These are phyloP conservation scores for Horisme vitalbata DNA, from an alignment of 2,888 invertebrate species.

Conservation along the genomic window DNA sequence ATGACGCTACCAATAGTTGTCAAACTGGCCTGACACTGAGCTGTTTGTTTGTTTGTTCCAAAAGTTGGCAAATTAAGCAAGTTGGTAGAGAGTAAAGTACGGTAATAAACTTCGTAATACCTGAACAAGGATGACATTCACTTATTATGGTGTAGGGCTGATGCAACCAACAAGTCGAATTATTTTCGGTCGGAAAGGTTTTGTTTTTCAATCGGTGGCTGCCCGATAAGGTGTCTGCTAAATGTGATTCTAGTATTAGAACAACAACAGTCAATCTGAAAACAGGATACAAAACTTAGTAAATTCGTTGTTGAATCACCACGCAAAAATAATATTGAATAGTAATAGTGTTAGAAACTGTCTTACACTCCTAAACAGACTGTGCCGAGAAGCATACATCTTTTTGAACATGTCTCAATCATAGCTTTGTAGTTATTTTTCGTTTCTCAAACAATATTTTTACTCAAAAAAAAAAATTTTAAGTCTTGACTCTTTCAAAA, in stretches of 20 bases:
- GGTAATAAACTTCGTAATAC: slow-evolving; percentile 50
- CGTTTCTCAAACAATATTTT: too few relatives aligned
- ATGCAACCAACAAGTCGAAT: slow-evolving; percentile 89
- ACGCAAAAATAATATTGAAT: too few relatives aligned
- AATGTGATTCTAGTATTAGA: slow-evolving; percentile 90
- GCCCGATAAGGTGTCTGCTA: slow-evolving; percentile 78
- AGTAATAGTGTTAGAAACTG: too few relatives aligned
- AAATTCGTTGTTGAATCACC: slow-evolving; percentile 1
- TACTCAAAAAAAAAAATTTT: too few relatives aligned
- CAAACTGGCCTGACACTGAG: too few relatives aligned
- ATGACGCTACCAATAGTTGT: too few relatives aligned
- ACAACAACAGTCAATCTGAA: slow-evolving; percentile 90
- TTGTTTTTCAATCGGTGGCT: slow-evolving; percentile 84
- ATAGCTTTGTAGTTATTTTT: slow-evolving; percentile 64
- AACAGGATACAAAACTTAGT: background rate
- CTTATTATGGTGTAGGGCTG: slow-evolving; percentile 88
- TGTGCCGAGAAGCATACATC: slow-evolving; percentile 91
- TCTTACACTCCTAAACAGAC: slow-evolving; percentile 89
- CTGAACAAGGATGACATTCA: slow-evolving; percentile 93
- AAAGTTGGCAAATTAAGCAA: too few relatives aligned
- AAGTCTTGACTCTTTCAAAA: too few relatives aligned
- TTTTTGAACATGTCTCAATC: slow-evolving; percentile 93
- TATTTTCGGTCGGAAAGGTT: slow-evolving; percentile 88
- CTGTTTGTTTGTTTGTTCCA: too few relatives aligned
- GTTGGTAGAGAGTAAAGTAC: too few relatives aligned